Conservation (phyloP, 2,113 vertebrate species). For the Myxocyprinus asiaticus region DNA sequence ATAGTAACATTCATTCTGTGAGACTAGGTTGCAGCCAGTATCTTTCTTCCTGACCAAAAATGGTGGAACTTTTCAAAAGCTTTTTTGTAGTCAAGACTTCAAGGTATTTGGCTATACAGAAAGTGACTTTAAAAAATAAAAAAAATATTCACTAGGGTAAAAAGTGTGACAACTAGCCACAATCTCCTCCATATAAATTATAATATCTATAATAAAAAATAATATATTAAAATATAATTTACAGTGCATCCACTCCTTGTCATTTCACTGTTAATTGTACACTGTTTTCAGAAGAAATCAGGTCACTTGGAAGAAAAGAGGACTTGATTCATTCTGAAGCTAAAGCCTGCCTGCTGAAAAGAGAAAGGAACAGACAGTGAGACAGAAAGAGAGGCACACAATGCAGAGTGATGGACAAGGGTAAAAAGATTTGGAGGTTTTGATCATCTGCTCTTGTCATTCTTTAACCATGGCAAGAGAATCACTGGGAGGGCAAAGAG, state of each 20-base stretch:
- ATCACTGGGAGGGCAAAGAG: conserved; percentile 64
- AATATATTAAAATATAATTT: conserved; percentile 35
- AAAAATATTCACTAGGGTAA: too few species aligned
- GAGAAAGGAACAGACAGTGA: conserved; percentile 81
- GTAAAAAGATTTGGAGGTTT: conserved; percentile 82
- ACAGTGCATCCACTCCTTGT: conserved; percentile 32
- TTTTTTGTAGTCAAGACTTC: too few species aligned
- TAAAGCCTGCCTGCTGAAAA: conserved; percentile 74
- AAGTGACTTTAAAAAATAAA: too few species aligned
- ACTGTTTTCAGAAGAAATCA: conserved; percentile 38
- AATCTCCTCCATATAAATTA: conserved; percentile 17
- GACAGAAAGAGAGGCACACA: conserved; percentile 76
- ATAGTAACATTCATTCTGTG: too few species aligned
- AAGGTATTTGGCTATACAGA: too few species aligned
- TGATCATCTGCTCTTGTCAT: conserved; percentile 81
- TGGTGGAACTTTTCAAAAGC: too few species aligned
- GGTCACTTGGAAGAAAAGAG: conserved; percentile 75
- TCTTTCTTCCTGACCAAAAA: too few species aligned
- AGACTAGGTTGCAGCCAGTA: too few species aligned
- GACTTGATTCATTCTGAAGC: conserved; percentile 84
- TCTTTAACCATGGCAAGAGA: conserved; percentile 64
- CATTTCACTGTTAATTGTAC: conserved; percentile 53
- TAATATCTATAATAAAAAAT: conserved; percentile 42
- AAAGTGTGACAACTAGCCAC: too few species aligned
- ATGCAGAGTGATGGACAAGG: conserved; percentile 86